phyloP scores from a whole-genome alignment of 2,888 invertebrate species.

The Protodeltote pygarga region DNA sequence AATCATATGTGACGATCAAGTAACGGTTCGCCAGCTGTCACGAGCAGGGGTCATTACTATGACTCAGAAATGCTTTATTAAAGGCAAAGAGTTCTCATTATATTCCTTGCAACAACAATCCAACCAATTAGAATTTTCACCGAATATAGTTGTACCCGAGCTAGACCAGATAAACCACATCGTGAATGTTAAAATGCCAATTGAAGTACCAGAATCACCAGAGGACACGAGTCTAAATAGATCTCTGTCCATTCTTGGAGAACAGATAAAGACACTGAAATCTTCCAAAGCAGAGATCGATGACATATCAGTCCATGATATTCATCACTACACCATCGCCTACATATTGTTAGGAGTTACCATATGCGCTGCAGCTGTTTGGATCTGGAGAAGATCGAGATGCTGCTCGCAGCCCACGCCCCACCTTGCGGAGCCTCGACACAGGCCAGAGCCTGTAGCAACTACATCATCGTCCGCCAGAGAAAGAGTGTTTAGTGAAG shows the following conservation, averaged over 20 bases:
- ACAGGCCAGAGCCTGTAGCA: background rate
- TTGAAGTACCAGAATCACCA: background rate
- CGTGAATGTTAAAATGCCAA: background rate
- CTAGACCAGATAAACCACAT: slow-evolving; percentile 4
- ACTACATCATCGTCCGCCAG: background rate
- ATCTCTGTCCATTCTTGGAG: background rate
- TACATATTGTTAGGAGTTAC: background rate
- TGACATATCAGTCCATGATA: slow-evolving; percentile 1
- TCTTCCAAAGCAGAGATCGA: background rate
- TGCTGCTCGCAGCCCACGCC: background rate
- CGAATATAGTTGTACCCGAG: background rate
- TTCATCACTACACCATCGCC: slow-evolving; percentile 2
- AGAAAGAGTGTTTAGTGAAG: background rate
- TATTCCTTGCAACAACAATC: slow-evolving; percentile 5
- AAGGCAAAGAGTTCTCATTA: slow-evolving; percentile 1
- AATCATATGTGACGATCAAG: slow-evolving; percentile 3
- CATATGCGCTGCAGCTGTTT: background rate
- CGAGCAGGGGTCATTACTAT: slow-evolving; percentile 1
- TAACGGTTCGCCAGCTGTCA: slow-evolving; percentile 4
- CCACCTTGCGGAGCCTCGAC: background rate
- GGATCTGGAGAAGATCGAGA: background rate
- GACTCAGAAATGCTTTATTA: background rate
- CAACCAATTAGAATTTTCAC: slow-evolving; percentile 1
- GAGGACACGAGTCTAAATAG: background rate
- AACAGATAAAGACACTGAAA: background rate